Evolutionary conservation across 2,888 invertebrate species (phyloP).

Genomic region (Lissonota sp.): DNA sequence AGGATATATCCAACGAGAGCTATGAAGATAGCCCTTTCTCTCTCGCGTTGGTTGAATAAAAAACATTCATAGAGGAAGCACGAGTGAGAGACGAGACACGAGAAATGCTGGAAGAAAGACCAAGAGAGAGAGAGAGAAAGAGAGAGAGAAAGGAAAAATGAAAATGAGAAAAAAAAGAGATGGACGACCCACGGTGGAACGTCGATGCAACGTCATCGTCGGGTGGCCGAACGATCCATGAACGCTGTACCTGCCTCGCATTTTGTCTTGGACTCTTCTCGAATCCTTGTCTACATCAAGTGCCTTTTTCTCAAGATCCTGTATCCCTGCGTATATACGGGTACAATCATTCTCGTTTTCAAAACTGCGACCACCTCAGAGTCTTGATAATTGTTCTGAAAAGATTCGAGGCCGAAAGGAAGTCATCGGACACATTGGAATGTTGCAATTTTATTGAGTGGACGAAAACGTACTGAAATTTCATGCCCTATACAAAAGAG

Average conservation of each 20-base stretch:
- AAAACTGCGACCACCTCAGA: background rate
- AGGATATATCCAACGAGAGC: conserved; percentile 47
- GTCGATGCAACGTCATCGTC: conserved; percentile 82
- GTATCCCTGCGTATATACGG: background rate
- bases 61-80: conserved; percentile 8
- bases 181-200: conserved; percentile 81
- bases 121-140: conserved; percentile 48
- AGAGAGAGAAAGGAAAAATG: conserved; percentile 64
- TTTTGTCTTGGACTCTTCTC: conserved; percentile 26
- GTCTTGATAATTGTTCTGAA: conserved; percentile 2
- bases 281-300: background rate
- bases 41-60: conserved; percentile 31
- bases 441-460: conserved; percentile 1
- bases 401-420: background rate
- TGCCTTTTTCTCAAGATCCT: conserved; percentile 11
- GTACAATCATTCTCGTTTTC: background rate
- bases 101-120: background rate
- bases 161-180: conserved; percentile 69
- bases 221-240: conserved; percentile 55
- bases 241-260: conserved; percentile 22
- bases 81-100: conserved; percentile 24
- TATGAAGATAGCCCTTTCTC: conserved; percentile 21
- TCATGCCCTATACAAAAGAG: too few species aligned
- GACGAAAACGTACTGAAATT: too few species aligned
- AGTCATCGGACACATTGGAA: background rate